phyloP scores from a whole-genome alignment of 2,113 vertebrate species.

The Cromileptes altivelis region DNA sequence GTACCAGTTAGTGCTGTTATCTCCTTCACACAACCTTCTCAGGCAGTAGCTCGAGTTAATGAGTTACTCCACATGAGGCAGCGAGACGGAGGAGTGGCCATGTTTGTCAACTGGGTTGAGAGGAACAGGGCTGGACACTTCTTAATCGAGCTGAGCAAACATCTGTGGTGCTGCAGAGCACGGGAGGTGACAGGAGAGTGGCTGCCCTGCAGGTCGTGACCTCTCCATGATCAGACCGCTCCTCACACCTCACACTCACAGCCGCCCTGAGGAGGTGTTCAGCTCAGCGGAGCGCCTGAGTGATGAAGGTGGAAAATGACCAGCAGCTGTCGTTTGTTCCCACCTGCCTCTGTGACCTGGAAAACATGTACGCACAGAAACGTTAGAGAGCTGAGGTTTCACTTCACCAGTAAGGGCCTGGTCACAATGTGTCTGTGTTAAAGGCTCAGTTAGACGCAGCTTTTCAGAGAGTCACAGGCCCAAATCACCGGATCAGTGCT shows the following conservation, averaged over 20 bases:
- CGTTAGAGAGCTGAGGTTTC: neutral
- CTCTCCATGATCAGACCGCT: neutral
- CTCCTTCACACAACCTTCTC: constrained; percentile 34
- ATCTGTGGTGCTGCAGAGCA: neutral
- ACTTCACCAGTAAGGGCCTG: neutral
- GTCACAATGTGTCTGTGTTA: neutral
- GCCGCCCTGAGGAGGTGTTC: neutral
- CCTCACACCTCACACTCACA: neutral
- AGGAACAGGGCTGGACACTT: constrained; percentile 43
- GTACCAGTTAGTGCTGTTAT: constrained; percentile 17
- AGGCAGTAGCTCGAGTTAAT: constrained; percentile 62
- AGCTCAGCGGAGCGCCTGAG: neutral
- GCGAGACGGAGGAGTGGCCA: constrained; percentile 25
- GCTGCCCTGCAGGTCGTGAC: neutral
- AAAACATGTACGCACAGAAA: neutral
- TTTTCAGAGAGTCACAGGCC: no score
- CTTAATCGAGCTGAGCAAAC: constrained; percentile 62
- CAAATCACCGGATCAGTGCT: neutral
- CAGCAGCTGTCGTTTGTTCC: constrained; percentile 14
- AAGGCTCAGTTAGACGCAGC: no score
- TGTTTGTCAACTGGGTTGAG: constrained; percentile 73
- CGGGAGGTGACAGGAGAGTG: neutral
- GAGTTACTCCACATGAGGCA: constrained; percentile 51
- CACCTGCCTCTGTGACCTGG: constrained; percentile 12
- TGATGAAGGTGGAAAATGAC: constrained; percentile 48